Evolutionary conservation across 2,888 invertebrate species (phyloP).

Genomic region (Leptopilina drosophilae): DNA sequence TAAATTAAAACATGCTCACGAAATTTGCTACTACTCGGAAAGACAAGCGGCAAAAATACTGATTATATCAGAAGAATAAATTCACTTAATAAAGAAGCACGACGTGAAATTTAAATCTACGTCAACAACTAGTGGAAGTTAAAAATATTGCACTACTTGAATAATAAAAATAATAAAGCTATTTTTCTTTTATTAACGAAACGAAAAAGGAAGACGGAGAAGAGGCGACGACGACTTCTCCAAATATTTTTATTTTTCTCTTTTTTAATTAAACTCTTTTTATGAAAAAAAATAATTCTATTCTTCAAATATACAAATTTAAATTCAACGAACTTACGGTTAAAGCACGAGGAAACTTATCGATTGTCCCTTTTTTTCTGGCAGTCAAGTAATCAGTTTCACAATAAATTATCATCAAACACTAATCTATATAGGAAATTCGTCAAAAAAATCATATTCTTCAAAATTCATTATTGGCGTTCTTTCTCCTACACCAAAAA

Average conservation of each 20-base stretch:
- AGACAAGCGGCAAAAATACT: conserved; percentile 49
- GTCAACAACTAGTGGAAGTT: conserved; percentile 32
- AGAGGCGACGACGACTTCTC: conserved; percentile 25
- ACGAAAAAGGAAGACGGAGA: conserved; percentile 31
- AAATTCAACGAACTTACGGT: not conserved
- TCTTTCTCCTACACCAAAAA: too few species aligned
- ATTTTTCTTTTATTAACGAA: not conserved
- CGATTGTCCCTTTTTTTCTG: conserved; percentile 2
- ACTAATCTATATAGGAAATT: not conserved
- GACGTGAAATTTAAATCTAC: conserved; percentile 10
- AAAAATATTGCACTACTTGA: conserved; percentile 16
- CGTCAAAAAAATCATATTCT: too few species aligned
- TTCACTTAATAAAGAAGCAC: conserved; percentile 35
- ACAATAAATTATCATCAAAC: conserved; percentile 4
- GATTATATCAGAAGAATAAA: conserved; percentile 31
- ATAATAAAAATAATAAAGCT: conserved; percentile 20
- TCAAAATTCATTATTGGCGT: too few species aligned
- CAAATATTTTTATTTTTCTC: not conserved
- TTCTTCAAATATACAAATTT: conserved; percentile 8
- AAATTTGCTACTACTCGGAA: conserved; percentile 40
- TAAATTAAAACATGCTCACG: conserved; percentile 29
- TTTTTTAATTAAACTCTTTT: not conserved
- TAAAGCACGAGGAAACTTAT: conserved; percentile 30
- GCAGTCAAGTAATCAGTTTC: conserved; percentile 7
- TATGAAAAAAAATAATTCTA: not conserved